Evolutionary conservation across 2,888 invertebrate genomes (phyloP), one percentile per base, ranked within the genome.

Genomic region (Synanthedon myopaeformis): DNA sequence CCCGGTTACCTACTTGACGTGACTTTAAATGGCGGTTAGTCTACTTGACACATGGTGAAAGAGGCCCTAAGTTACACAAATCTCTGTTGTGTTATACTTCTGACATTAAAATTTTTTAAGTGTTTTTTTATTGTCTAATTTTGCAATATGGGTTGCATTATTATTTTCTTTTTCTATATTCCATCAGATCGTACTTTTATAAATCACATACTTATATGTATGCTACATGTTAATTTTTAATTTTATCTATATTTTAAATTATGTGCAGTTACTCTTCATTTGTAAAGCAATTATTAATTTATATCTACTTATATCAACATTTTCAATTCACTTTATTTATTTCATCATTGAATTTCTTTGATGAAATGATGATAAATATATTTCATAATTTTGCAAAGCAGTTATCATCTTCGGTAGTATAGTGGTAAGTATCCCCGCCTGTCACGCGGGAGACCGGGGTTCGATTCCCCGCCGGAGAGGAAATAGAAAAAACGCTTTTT

Each of bases 401-500:
- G 4, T 0, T 2, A 14, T 4, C 8, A 49, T 85, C 85, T 28
- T 84, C 86, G 86, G 86, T 88, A 87, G 87, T 88, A 87, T 88
- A 88, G 87, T 88, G 88, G 87, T 87, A 58, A 88, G 88, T 87
- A 88, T 88, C 85, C 87, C 88, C 86, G 87, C 88, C 87, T 88
- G 86, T 88, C 87, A 87, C 87, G 86, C 87, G 87, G 85, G 87
- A 88, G 88, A 88, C 88, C 86, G 85, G 86, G 87, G 88, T 88
- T 88, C 88, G 86, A 88, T 88, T 88, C 88, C 87, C 87, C 84
- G 88, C 85, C 84, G 85, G 80, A 78, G 80, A 78, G 78, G 4
- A 4, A 23, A 1, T 3, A 1, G 23, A 1, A 5, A 1, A 4
- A 1, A 23, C 3, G 1, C 50, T 41, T 50, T 23, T 14, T 19